A percentile compares a stretch with the other conserved stretches of the same genome.
These are phyloP conservation scores for Neodiprion virginianus DNA, from an alignment of 1,140 invertebrate species.

Conservation along the genomic window DNA sequence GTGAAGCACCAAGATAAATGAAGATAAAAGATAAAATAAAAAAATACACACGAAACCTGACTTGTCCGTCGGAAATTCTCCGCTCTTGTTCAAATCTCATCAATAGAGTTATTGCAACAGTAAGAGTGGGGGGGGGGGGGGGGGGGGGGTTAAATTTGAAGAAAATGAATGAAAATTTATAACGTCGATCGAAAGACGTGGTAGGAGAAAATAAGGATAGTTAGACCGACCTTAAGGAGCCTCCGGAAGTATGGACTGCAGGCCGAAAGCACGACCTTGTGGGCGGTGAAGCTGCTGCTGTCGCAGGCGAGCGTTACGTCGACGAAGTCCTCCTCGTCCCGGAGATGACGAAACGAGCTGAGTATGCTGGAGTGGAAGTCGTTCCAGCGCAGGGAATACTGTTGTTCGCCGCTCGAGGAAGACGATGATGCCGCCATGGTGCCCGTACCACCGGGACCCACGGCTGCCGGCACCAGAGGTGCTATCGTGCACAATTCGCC, in stretches of 20 bases:
- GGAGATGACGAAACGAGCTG: slow-evolving; percentile 83
- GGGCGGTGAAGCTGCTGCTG: slow-evolving; percentile 85
- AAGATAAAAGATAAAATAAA: too few relatives aligned
- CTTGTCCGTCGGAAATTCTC: too few relatives aligned
- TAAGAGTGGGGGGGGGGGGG: too few relatives aligned
- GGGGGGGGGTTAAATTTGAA: too few relatives aligned
- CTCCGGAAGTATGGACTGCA: slow-evolving; percentile 92
- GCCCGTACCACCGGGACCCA: slow-evolving; percentile 61
- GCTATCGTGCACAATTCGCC: slow-evolving; percentile 56
- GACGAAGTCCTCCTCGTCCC: slow-evolving; percentile 87
- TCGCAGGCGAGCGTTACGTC: slow-evolving; percentile 93
- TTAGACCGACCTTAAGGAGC: slow-evolving; percentile 74
- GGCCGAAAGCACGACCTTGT: slow-evolving; percentile 90
- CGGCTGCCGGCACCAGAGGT: slow-evolving; percentile 60
- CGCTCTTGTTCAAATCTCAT: too few relatives aligned
- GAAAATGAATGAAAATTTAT: too few relatives aligned
- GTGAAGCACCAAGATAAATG: too few relatives aligned
- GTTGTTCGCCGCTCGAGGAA: slow-evolving; percentile 74
- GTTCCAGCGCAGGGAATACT: slow-evolving; percentile 92
- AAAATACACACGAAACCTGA: too few relatives aligned
- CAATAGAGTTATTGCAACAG: too few relatives aligned
- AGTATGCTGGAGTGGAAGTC: slow-evolving; percentile 91
- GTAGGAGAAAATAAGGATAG: not conserved
- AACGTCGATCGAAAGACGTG: too few relatives aligned
- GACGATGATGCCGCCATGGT: slow-evolving; percentile 63